A percentile compares a stretch with the other conserved stretches of the same genome.
These are phyloP conservation scores for Ameiurus melas DNA, from an alignment of 2,113 vertebrate genomes.

Conservation along the genomic window DNA sequence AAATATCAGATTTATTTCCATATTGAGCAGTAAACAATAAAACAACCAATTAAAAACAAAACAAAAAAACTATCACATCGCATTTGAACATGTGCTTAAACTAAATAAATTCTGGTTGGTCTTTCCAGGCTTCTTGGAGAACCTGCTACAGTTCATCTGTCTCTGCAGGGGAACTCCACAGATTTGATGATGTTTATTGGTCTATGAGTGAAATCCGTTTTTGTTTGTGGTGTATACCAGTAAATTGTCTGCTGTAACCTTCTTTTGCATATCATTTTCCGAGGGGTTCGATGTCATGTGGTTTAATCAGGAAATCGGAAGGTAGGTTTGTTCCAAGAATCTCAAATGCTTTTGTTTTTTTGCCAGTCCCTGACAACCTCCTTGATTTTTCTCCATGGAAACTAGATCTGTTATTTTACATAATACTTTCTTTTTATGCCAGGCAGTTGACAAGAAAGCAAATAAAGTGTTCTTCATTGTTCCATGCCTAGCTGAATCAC, in stretches of 20 bases:
- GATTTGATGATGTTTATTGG: not conserved
- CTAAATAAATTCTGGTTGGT: not conserved
- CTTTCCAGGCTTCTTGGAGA: not conserved
- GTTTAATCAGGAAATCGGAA: not conserved
- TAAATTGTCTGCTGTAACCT: not conserved
- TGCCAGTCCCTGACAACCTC: not conserved
- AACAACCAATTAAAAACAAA: too few species aligned
- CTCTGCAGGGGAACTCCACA: not conserved
- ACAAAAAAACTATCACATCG: too few species aligned
- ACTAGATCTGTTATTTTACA: not conserved
- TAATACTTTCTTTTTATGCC: not conserved
- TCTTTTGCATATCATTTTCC: not conserved
- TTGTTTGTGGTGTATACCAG: not conserved
- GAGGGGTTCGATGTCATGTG: not conserved
- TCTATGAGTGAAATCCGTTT: not conserved
- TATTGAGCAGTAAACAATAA: too few species aligned
- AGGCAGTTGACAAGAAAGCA: not conserved
- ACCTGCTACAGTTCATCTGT: not conserved
- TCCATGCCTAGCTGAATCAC: not conserved
- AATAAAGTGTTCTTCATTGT: not conserved
- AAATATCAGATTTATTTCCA: too few species aligned
- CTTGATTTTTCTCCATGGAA: not conserved
- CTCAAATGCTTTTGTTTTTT: not conserved
- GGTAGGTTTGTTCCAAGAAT: not conserved
- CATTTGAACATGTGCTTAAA: too few species aligned